Conservation (phyloP, 30 jellyfish, hydroid and myxozoan genomes). For the Turritopsis dohrnii region DNA sequence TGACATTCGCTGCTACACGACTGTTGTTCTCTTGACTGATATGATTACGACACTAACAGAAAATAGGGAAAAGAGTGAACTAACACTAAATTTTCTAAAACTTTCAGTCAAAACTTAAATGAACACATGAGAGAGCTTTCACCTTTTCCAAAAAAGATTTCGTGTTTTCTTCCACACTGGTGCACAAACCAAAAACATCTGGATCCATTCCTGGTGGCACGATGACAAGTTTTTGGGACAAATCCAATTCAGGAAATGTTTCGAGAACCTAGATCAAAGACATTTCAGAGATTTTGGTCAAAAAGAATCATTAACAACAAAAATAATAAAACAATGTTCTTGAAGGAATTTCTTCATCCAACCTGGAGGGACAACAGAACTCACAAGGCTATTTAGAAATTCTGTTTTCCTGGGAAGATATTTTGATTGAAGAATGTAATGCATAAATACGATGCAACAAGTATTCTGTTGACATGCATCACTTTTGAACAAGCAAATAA, state of each 20-base stretch:
- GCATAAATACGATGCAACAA: no score
- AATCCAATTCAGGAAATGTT: constrained; percentile 27
- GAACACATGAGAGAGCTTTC: neutral
- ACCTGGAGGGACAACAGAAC: no score
- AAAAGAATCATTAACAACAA: neutral
- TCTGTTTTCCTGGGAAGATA: no score
- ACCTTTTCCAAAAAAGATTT: constrained; percentile 9
- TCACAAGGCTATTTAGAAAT: no score
- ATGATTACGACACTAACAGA: neutral
- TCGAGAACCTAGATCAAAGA: constrained; percentile 6
- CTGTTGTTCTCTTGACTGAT: neutral
- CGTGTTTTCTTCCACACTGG: constrained; percentile 19
- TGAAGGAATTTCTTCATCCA: no score
- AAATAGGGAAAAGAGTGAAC: neutral
- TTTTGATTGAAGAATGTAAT: no score
- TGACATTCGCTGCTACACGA: constrained; percentile 16
- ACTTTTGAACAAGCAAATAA: no score
- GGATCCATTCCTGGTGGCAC: constrained; percentile 42
- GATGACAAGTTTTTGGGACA: constrained; percentile 26
- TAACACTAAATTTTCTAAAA: no score
- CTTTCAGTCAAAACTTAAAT: neutral
- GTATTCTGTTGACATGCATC: no score
- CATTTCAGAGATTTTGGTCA: neutral
- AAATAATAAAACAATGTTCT: no score
- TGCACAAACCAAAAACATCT: constrained; percentile 26